Conservation (phyloP, 2,113 vertebrate genomes). For the Tapirus terrestris region DNA sequence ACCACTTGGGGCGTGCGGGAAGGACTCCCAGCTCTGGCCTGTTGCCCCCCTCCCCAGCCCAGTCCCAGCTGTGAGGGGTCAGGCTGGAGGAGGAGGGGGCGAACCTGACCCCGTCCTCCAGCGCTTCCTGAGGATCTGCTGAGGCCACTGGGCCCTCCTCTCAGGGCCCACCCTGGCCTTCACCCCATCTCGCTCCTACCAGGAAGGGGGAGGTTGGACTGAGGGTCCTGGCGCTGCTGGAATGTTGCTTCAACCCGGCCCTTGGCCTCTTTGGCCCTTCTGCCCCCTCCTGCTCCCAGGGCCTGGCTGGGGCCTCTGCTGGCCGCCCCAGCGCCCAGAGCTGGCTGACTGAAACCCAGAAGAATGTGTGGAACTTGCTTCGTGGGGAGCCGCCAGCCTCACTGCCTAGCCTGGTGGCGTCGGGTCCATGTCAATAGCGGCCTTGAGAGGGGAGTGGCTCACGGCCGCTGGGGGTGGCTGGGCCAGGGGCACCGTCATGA, state of each 20-base stretch:
- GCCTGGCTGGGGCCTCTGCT: background rate
- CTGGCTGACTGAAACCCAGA: slow-evolving; percentile 81
- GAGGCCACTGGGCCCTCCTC: background rate
- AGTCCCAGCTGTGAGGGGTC: background rate
- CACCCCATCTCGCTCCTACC: background rate
- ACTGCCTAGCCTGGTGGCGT: slow-evolving; percentile 69
- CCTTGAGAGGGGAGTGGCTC: slow-evolving; percentile 76
- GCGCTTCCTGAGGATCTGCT: background rate
- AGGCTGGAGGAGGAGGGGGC: background rate
- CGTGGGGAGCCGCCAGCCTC: slow-evolving; percentile 73
- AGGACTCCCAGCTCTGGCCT: background rate
- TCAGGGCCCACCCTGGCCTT: background rate
- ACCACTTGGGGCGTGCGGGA: background rate
- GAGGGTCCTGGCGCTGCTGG: background rate
- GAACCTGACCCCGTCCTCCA: background rate
- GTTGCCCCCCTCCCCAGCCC: background rate
- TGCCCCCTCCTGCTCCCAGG: slow-evolving; percentile 26
- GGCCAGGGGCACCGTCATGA: slow-evolving; percentile 17
- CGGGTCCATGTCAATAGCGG: slow-evolving; percentile 72
- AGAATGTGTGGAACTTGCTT: slow-evolving; percentile 82
- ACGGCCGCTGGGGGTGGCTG: slow-evolving; percentile 32
- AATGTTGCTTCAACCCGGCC: background rate
- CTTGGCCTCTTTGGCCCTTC: slow-evolving; percentile 45
- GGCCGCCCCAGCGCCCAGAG: slow-evolving; percentile 51
- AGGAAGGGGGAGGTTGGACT: background rate